Evolutionary conservation across 2,113 vertebrate genomes (phyloP).

Genomic region (Hyaena hyaena): DNA sequence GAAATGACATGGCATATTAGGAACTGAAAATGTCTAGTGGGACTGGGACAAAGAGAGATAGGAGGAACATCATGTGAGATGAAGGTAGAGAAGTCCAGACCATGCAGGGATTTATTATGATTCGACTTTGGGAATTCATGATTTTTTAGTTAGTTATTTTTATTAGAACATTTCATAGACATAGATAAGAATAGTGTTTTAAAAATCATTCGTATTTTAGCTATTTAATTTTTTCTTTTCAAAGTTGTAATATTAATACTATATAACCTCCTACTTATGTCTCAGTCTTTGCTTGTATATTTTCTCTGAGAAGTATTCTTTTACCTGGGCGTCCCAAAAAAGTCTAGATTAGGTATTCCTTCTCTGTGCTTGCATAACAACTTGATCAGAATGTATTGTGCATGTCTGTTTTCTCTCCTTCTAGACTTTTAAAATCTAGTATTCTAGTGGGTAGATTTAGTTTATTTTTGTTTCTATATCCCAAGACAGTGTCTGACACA

Average conservation of each 20-base stretch:
- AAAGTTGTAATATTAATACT: not conserved
- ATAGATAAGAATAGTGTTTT: not conserved
- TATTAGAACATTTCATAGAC: conserved; percentile 38
- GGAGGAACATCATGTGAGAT: not conserved
- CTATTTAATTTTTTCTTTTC: conserved; percentile 55
- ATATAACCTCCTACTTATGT: conserved; percentile 5
- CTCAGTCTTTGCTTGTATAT: not conserved
- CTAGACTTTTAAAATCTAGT: not conserved
- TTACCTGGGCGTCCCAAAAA: not conserved
- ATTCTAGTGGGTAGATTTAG: not conserved
- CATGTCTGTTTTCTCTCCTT: not conserved
- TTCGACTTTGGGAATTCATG: conserved; percentile 34
- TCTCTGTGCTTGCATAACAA: not conserved
- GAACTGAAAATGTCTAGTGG: conserved; percentile 8
- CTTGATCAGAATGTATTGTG: not conserved
- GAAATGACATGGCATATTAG: not conserved
- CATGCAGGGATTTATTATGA: not conserved
- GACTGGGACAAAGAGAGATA: not conserved
- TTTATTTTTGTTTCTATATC: conserved; percentile 47
- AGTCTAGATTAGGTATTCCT: conserved; percentile 28
- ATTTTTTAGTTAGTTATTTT: conserved; percentile 34
- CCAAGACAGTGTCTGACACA: not conserved
- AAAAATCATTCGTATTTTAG: not conserved
- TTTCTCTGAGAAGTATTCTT: conserved; percentile 33
- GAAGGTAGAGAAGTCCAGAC: conserved; percentile 6